Percentiles rank a stretch among this genome's conserved stretches.
phyloP scores from a whole-genome alignment of 2,797 vertebrate genomes.

The Melanotaenia boesemani region DNA sequence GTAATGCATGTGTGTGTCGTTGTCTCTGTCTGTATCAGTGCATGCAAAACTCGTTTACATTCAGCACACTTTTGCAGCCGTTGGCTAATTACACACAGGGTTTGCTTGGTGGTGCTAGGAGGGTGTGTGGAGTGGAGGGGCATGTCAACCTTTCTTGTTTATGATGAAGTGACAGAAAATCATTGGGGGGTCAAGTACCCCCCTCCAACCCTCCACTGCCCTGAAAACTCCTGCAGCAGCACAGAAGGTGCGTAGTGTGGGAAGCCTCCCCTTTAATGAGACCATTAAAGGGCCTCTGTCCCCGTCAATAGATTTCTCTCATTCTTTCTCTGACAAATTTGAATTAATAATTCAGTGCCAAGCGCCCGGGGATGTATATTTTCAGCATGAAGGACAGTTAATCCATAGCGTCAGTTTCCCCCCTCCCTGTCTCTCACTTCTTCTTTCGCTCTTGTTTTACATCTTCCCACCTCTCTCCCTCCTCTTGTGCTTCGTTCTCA shows the following conservation, averaged over 20 bases:
- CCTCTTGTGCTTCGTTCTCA: slow-evolving; percentile 48
- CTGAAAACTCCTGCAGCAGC: slow-evolving; percentile 81
- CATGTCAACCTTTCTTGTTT: slow-evolving; percentile 83
- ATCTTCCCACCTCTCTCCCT: slow-evolving; percentile 40
- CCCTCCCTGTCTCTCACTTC: slow-evolving; percentile 40
- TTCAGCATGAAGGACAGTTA: slow-evolving; percentile 90
- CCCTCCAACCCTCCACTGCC: slow-evolving; percentile 67
- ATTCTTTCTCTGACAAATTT: slow-evolving; percentile 86
- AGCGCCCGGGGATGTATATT: slow-evolving; percentile 87
- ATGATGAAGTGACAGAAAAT: slow-evolving; percentile 87
- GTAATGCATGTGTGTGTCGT: slow-evolving; percentile 14
- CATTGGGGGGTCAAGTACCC: slow-evolving; percentile 84
- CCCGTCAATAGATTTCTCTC: slow-evolving; percentile 86
- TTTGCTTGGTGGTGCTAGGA: slow-evolving; percentile 65
- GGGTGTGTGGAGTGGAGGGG: slow-evolving; percentile 52
- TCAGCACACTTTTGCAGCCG: slow-evolving; percentile 79
- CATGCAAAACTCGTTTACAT: slow-evolving; percentile 78
- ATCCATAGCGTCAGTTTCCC: slow-evolving; percentile 83
- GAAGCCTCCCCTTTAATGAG: slow-evolving; percentile 86
- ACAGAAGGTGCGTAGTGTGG: slow-evolving; percentile 76
- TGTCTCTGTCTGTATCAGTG: slow-evolving; percentile 40
- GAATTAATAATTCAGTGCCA: slow-evolving; percentile 90
- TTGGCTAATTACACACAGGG: slow-evolving; percentile 81
- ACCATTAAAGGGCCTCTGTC: slow-evolving; percentile 85
- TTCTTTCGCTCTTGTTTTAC: slow-evolving; percentile 50